Evolutionary conservation across 2,888 invertebrate genomes (phyloP).

Genomic region (Pollenia amentaria): DNA sequence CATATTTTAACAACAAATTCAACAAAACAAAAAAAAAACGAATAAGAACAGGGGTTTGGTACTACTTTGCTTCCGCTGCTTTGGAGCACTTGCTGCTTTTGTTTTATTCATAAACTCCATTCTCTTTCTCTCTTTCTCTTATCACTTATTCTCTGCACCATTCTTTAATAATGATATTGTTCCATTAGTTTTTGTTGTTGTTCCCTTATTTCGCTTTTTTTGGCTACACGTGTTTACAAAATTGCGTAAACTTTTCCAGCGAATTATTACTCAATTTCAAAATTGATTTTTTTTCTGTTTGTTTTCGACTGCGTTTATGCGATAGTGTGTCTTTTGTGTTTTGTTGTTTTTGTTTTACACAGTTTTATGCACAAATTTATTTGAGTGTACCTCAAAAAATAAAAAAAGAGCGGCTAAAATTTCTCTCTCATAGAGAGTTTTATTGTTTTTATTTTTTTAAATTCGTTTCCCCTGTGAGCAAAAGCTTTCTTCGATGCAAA

Average conservation of each 20-base stretch:
- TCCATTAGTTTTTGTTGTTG: slow-evolving; percentile 8
- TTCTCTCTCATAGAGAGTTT: slow-evolving; percentile 13
- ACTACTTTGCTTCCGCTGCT: slow-evolving; percentile 56
- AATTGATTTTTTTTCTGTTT: slow-evolving; percentile 36
- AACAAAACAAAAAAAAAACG: slow-evolving; percentile 5
- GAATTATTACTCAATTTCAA: slow-evolving; percentile 53
- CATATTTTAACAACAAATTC: slow-evolving; percentile 23
- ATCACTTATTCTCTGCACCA: not conserved
- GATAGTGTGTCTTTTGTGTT: not conserved
- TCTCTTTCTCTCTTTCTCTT: not conserved
- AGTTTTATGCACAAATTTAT: slow-evolving; percentile 55
- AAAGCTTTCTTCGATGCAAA: slow-evolving; percentile 69
- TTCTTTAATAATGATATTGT: slow-evolving; percentile 14
- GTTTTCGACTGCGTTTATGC: not conserved
- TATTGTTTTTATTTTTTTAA: not conserved
- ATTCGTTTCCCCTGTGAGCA: slow-evolving; percentile 41
- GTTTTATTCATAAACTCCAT: not conserved
- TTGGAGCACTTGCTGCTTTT: slow-evolving; percentile 63
- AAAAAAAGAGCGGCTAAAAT: not conserved
- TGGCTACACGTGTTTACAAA: slow-evolving; percentile 80
- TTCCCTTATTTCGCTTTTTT: slow-evolving; percentile 48
- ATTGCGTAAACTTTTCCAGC: slow-evolving; percentile 78
- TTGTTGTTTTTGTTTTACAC: slow-evolving; percentile 36
- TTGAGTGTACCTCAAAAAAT: not conserved
- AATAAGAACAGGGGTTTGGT: not conserved